Evolutionary conservation across 2,113 vertebrate genomes (phyloP).

Genomic region (Catharus bicknelli): DNA sequence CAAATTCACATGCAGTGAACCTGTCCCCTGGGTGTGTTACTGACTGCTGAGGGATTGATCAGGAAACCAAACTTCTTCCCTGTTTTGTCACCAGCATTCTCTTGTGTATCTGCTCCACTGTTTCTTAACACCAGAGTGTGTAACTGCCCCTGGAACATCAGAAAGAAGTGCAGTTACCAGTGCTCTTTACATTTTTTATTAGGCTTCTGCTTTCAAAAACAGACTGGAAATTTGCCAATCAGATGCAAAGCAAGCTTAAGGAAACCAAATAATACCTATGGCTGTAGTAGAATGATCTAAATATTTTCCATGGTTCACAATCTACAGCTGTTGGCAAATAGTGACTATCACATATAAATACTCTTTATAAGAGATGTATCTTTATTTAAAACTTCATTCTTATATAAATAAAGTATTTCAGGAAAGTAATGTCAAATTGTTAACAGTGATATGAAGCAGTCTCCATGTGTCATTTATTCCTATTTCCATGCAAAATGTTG

Average conservation of each 20-base stretch:
- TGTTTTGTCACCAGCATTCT: background rate
- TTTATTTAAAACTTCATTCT: slow-evolving; percentile 43
- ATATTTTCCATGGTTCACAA: slow-evolving; percentile 4
- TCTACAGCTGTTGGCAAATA: slow-evolving; percentile 32
- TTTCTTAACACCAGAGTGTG: background rate
- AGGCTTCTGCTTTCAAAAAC: slow-evolving; percentile 16
- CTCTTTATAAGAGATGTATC: background rate
- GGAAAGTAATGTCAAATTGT: slow-evolving; percentile 33
- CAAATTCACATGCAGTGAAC: slow-evolving; percentile 1
- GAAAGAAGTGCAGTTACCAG: background rate
- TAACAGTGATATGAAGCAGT: slow-evolving; percentile 62
- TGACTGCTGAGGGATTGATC: background rate
- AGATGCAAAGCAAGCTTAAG: background rate
- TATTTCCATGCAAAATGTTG: slow-evolving; percentile 25
- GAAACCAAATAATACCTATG: background rate
- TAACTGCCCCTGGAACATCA: background rate
- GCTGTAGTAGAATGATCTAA: background rate
- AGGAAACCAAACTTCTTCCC: background rate
- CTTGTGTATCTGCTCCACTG: background rate
- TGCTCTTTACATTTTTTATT: background rate
- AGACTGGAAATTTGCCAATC: slow-evolving; percentile 27
- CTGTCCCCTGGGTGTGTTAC: background rate
- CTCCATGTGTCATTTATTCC: slow-evolving; percentile 44
- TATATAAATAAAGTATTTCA: slow-evolving; percentile 38
- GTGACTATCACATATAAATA: slow-evolving; percentile 26